Conservation (phyloP, 2,888 invertebrate species). For the Catotricha subobsoleta region DNA sequence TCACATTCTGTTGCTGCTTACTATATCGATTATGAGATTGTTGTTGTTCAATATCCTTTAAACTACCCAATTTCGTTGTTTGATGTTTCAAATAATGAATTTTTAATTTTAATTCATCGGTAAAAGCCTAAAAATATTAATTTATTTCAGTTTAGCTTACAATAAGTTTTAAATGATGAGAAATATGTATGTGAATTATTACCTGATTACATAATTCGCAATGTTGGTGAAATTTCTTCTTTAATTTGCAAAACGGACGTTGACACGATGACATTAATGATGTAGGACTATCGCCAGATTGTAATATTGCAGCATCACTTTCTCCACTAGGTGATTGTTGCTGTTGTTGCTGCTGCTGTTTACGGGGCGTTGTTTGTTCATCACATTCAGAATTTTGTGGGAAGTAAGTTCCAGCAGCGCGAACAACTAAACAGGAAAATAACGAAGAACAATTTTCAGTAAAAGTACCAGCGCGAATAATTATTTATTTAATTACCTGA, state of each 20-base stretch:
- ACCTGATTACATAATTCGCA: slow-evolving; percentile 60
- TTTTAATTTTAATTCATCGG: slow-evolving; percentile 14
- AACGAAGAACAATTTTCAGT: not conserved
- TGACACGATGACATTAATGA: slow-evolving; percentile 36
- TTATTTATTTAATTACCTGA: slow-evolving; percentile 13
- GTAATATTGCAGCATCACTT: slow-evolving; percentile 14
- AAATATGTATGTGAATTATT: slow-evolving; percentile 1
- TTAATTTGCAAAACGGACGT: slow-evolving; percentile 62
- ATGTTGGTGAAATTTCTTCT: slow-evolving; percentile 59
- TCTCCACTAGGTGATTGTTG: no score
- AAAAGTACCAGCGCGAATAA: not conserved
- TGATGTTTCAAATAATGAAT: slow-evolving; percentile 15
- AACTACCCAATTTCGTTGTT: slow-evolving; percentile 9
- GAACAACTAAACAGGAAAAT: slow-evolving; percentile 18
- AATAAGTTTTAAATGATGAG: not conserved
- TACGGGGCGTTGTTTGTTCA: not conserved
- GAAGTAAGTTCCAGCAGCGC: slow-evolving; percentile 26
- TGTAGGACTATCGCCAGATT: no score
- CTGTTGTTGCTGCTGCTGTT: no score
- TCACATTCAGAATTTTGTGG: slow-evolving; percentile 20
- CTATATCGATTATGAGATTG: no score
- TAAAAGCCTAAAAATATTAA: slow-evolving; percentile 14
- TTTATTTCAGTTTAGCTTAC: no score
- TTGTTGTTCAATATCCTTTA: not conserved
- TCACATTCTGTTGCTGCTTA: not conserved